phyloP scores from a whole-genome alignment of 2,888 invertebrate species.

The Synanthedon formicaeformis region DNA sequence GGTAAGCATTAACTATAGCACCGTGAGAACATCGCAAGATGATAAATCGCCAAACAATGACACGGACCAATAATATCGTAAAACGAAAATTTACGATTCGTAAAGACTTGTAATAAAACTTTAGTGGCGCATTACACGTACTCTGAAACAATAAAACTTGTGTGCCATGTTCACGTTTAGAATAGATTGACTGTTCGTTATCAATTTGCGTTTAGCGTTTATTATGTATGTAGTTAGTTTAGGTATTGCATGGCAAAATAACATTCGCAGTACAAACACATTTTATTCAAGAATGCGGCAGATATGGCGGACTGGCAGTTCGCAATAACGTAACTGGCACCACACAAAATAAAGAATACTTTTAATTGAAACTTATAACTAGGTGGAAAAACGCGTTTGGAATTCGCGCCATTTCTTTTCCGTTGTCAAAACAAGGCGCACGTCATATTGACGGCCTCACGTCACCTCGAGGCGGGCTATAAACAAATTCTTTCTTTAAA shows the following conservation, averaged over 20 bases:
- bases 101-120: neutral
- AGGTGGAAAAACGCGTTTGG: constrained; percentile 13
- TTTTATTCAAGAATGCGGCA: constrained; percentile 15
- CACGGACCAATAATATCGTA: neutral
- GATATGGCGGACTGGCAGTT: constrained; percentile 9
- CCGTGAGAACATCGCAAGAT: too few species aligned
- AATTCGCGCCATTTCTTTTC: constrained; percentile 19
- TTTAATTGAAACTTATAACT: constrained; percentile 19
- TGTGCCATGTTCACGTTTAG: neutral
- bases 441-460: constrained; percentile 20
- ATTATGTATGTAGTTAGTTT: too few species aligned
- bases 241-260: too few species aligned
- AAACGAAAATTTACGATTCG: neutral
- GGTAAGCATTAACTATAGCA: too few species aligned
- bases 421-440: constrained; percentile 28
- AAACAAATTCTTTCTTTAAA: too few species aligned
- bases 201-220: too few species aligned
- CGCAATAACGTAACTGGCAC: constrained; percentile 13
- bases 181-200: too few species aligned
- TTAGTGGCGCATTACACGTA: neutral
- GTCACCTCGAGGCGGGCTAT: constrained; percentile 12
- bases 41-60: neutral
- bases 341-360: constrained; percentile 4
- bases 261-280: too few species aligned
- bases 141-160: neutral